A percentile compares a stretch with the other conserved stretches of the same genome.
These are phyloP conservation scores for Proterorhinus semilunaris DNA, from an alignment of 2,113 vertebrate genomes.

Conservation along the genomic window DNA sequence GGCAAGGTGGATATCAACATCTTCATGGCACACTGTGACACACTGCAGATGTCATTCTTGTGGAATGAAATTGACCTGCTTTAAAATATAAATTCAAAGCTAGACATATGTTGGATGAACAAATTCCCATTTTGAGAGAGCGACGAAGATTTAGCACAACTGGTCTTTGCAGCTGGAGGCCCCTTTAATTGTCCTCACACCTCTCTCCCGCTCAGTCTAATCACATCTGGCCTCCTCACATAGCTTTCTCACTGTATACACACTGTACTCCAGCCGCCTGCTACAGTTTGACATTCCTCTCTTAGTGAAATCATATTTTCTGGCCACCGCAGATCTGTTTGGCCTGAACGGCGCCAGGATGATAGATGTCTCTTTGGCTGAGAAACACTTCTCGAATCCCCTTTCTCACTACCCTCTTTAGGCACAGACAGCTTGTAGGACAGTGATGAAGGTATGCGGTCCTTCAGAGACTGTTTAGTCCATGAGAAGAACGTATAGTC, in stretches of 20 bases:
- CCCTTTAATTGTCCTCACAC: not conserved
- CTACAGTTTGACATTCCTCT: slow-evolving; percentile 55
- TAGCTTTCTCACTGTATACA: slow-evolving; percentile 5
- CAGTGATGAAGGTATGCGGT: slow-evolving; percentile 43
- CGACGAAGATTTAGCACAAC: not conserved
- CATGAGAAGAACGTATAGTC: slow-evolving; percentile 41
- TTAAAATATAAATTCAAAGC: no score
- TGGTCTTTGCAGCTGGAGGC: not conserved
- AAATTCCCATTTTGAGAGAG: no score
- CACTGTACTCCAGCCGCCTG: slow-evolving; percentile 13
- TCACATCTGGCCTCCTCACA: slow-evolving; percentile 25
- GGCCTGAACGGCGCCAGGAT: slow-evolving; percentile 61
- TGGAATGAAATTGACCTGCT: no score
- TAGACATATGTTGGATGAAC: no score
- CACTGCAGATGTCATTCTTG: no score
- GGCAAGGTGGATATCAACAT: no score
- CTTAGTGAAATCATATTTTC: slow-evolving; percentile 61
- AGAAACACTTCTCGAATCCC: slow-evolving; percentile 33
- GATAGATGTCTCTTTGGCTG: slow-evolving; percentile 65
- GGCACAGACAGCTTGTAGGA: slow-evolving; percentile 27
- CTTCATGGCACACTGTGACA: no score
- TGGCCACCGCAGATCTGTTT: slow-evolving; percentile 59
- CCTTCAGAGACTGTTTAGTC: slow-evolving; percentile 42
- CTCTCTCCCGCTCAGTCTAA: not conserved
- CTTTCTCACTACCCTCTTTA: not conserved